Conservation (phyloP, 2,113 vertebrate genomes). For the Cichladusa arquata region DNA sequence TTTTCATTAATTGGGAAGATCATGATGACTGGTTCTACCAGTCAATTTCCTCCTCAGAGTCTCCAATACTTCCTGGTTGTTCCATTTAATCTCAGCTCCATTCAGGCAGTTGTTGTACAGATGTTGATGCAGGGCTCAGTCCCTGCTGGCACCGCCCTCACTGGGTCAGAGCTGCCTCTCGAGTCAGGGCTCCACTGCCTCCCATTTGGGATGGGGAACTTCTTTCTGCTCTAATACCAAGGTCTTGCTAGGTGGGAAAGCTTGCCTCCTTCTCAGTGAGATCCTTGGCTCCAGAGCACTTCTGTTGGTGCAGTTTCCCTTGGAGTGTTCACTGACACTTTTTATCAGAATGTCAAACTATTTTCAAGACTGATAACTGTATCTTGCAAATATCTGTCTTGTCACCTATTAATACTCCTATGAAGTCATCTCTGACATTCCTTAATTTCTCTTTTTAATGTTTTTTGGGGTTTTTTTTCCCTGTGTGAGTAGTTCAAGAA, state of each 20-base stretch:
- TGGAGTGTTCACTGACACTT: no score
- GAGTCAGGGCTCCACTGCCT: not conserved
- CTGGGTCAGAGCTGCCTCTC: not conserved
- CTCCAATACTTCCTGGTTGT: not conserved
- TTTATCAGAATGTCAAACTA: not conserved
- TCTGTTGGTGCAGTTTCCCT: not conserved
- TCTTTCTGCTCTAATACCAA: not conserved
- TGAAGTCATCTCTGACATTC: not conserved
- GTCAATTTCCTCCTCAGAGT: not conserved
- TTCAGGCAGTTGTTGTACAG: not conserved
- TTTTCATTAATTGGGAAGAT: not conserved
- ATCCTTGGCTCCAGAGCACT: not conserved
- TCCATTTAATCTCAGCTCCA: not conserved
- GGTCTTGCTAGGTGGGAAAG: not conserved
- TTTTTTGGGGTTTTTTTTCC: not conserved
- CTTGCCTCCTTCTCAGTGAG: not conserved
- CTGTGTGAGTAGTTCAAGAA: not conserved
- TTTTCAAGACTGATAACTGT: not conserved
- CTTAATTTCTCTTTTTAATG: not conserved
- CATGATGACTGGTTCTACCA: fast-evolving
- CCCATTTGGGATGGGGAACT: fast-evolving
- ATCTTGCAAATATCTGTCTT: not conserved
- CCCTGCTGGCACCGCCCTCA: not conserved
- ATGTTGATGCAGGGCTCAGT: no score
- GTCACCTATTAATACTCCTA: not conserved